Evolutionary conservation across 2,797 vertebrate genomes (phyloP), one percentile per base, ranked within the genome.

Genomic region (Malacoctenus gilli): DNA sequence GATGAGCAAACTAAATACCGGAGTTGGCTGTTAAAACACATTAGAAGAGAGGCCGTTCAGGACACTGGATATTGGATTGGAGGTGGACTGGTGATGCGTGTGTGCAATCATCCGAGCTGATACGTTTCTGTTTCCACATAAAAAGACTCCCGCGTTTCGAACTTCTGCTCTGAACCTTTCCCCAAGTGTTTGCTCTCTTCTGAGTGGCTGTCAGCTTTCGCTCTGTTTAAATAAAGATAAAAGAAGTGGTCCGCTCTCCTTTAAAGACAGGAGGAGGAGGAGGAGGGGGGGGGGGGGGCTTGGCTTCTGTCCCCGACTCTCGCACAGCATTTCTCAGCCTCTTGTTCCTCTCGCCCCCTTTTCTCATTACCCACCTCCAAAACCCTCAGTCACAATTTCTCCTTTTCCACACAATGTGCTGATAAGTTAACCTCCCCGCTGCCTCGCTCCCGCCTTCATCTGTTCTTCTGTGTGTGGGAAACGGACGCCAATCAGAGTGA

Each of bases 401-500:
- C 31, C 52, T 35, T 21, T 11, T 50, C 37, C 14, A 30, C 43
- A 41, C 55, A 47, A 55, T 21, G 13, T 39, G 37, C 48, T 51
- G 55, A 49, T 61, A 11, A 36, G 47, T 6, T 75, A 76, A 79
- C 62, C 74, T 78, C 21, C 2, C 41, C 13, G 44, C 43, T 54
- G 15, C 23, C 25, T 14, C 19, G 4, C 35, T 62, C 40, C 10
- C 30, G 64, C 20, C 16, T 66, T 57, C 63, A 47, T 62, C 59
- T 40, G 41, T 66, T 30, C 23, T 23, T 35, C 73, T 35, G 52
- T 42, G 44, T 75, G 68, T 80, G 80, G 75, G 81, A 78, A 75
- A 73, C 36, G 47, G 49, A 59, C 4, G 41, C 56, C 76, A 79
- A 72, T 80, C 85, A 79, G 50, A 47, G 19, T 18, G 35, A 44